Conservation (phyloP, 2,888 invertebrate species). For the Lissonota sp. region DNA sequence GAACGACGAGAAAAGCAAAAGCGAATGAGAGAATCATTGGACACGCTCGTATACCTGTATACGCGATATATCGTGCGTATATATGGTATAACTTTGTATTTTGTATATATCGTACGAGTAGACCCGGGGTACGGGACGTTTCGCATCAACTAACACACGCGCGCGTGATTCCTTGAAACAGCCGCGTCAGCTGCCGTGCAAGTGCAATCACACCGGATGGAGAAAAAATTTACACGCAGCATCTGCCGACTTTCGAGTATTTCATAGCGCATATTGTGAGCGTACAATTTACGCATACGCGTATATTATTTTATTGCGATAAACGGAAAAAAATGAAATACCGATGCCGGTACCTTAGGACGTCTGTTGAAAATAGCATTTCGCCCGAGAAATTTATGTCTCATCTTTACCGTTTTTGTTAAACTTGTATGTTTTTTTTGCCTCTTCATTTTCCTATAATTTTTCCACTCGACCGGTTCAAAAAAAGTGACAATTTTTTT, state of each 20-base stretch:
- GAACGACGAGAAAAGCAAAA: background rate
- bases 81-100: too few relatives aligned
- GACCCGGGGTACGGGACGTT: background rate
- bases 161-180: background rate
- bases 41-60: constrained; percentile 37
- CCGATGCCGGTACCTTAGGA: too few relatives aligned
- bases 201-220: constrained; percentile 50
- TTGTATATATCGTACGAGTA: too few relatives aligned
- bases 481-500: too few relatives aligned
- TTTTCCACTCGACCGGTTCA: too few relatives aligned
- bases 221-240: constrained; percentile 52
- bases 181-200: constrained; percentile 54
- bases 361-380: too few relatives aligned
- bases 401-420: too few relatives aligned
- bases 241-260: constrained; percentile 50
- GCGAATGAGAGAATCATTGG: constrained; percentile 45
- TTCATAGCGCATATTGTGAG: background rate
- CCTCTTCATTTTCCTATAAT: too few relatives aligned
- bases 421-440: too few relatives aligned
- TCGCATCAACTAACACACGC: constrained; percentile 35
- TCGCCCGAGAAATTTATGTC: too few relatives aligned
- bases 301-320: constrained; percentile 7
- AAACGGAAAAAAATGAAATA: background rate
- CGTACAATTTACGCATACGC: constrained; percentile 1
- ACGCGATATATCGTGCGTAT: background rate